These are phyloP conservation scores for Callitettix versicolor DNA, from an alignment of 1,140 invertebrate species.

Conservation along the genomic window DNA sequence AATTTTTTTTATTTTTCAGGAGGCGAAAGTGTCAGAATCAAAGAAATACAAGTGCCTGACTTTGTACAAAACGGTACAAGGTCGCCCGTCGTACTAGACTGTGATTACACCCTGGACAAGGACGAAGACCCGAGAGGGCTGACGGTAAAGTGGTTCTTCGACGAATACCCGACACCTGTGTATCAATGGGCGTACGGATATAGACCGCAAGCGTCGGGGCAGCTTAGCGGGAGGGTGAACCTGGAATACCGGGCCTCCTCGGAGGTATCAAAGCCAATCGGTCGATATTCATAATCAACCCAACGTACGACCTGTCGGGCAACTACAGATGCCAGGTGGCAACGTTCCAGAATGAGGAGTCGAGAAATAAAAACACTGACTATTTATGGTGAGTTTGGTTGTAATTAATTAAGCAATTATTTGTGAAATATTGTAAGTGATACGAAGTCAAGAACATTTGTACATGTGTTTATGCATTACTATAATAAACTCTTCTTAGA, in stretches of 20 bases:
- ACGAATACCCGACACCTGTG: constrained; percentile 48
- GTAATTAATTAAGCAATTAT: no score
- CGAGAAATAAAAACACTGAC: no score
- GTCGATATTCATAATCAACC: no score
- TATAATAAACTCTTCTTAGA: no score
- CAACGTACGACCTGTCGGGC: no score
- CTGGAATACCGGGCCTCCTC: constrained; percentile 45
- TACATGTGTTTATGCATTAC: no score
- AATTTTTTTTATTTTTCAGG: constrained; percentile 32
- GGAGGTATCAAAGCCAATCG: not conserved
- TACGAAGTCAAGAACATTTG: no score
- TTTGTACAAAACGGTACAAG: constrained; percentile 50
- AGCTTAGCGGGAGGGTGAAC: constrained; percentile 51
- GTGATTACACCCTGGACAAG: constrained; percentile 50
- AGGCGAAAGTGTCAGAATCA: constrained; percentile 50
- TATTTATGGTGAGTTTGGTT: no score
- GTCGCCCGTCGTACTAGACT: constrained; percentile 58
- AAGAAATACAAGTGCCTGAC: constrained; percentile 50
- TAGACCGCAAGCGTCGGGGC: constrained; percentile 36
- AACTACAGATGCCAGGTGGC: no score
- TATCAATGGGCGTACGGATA: constrained; percentile 66
- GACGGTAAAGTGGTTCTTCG: constrained; percentile 72
- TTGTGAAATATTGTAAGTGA: no score
- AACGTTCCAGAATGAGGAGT: no score
- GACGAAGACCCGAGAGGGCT: constrained; percentile 36